Evolutionary conservation across 2,113 vertebrate species (phyloP).

Genomic region (Corythornis vintsioides): DNA sequence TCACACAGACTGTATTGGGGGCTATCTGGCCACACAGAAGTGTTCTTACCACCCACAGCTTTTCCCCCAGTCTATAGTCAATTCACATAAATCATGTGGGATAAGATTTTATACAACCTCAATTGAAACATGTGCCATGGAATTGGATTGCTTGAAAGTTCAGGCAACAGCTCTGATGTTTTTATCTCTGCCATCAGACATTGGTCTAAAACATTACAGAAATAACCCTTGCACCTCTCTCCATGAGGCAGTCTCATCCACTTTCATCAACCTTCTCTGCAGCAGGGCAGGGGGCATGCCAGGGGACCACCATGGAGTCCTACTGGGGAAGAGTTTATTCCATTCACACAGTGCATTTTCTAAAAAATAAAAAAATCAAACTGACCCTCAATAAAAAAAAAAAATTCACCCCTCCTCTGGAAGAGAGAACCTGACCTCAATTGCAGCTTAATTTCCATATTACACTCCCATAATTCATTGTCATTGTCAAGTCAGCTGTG

Average conservation of each 20-base stretch:
- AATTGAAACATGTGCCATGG: fast-evolving
- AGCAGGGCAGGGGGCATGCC: fast-evolving
- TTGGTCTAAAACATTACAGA: neutral
- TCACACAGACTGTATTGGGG: fast-evolving
- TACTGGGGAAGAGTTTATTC: fast-evolving
- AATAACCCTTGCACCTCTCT: neutral
- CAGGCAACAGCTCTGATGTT: neutral
- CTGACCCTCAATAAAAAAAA: neutral
- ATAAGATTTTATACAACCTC: neutral
- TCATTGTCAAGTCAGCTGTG: neutral
- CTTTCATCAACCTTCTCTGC: neutral
- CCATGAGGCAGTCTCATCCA: neutral
- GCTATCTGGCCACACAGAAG: neutral
- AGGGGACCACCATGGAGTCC: fast-evolving
- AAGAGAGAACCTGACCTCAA: fast-evolving
- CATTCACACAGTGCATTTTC: neutral
- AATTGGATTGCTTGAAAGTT: neutral
- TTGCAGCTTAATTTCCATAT: neutral
- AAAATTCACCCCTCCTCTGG: neutral
- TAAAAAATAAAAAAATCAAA: neutral
- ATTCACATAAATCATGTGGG: fast-evolving
- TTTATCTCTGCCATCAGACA: neutral
- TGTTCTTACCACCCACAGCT: fast-evolving
- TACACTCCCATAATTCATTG: neutral
- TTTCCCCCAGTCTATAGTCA: fast-evolving